Evolutionary conservation across 2,888 invertebrate genomes (phyloP).

Genomic region (Microchrysa polita): DNA sequence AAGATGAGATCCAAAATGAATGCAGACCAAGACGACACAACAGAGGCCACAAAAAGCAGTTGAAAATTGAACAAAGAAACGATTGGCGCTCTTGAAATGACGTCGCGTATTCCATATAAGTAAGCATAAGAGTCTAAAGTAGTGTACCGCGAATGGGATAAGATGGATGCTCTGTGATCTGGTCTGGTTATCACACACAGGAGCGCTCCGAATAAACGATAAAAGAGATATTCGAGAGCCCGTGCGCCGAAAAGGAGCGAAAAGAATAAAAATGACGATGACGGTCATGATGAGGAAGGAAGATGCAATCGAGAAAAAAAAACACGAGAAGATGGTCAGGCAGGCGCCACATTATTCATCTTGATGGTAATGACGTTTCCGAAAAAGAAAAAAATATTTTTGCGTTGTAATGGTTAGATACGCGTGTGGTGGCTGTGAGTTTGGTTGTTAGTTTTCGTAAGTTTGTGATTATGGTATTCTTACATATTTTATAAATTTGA

Average conservation of each 20-base stretch:
- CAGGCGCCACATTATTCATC: slow-evolving; percentile 51
- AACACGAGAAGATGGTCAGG: slow-evolving; percentile 43
- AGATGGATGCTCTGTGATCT: neutral
- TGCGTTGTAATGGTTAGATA: neutral
- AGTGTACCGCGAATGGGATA: neutral
- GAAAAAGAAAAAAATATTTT: slow-evolving; percentile 21
- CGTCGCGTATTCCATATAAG: neutral
- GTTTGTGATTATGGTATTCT: no score
- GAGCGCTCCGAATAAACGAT: neutral
- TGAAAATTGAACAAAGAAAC: neutral
- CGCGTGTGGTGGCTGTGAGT: neutral
- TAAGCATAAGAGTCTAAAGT: no score
- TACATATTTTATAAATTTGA: no score
- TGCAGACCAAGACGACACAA: neutral
- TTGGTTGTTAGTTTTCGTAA: neutral
- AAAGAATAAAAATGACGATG: neutral
- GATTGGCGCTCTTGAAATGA: slow-evolving; percentile 11
- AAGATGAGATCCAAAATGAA: neutral
- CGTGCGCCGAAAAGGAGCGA: neutral
- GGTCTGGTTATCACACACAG: neutral
- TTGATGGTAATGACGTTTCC: slow-evolving; percentile 40
- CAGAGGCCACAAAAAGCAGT: neutral
- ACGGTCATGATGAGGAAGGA: neutral
- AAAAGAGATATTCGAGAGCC: neutral
- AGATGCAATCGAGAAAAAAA: slow-evolving; percentile 3